Evolutionary conservation across 1,140 invertebrate genomes (phyloP), one percentile per base, ranked within the genome.

Genomic region (Zaprionus africanus): DNA sequence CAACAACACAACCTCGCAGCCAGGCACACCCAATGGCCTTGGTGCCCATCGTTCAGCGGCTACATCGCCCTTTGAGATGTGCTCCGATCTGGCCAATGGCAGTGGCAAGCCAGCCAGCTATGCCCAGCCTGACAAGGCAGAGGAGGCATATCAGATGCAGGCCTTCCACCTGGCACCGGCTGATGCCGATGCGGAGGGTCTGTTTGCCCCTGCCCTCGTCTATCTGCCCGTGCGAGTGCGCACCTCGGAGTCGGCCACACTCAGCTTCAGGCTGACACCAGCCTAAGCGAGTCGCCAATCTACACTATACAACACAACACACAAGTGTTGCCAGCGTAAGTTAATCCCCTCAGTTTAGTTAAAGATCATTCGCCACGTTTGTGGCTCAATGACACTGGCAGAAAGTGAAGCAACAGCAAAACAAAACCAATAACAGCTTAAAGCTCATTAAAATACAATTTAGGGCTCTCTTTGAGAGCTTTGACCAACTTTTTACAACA

Each of bases 211-310:
- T 28, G 97, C 98, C 63, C 94, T 99, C 65, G 97, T 99, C 88
- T 98, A 98, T 93, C 94, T 99, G 91, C 98, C 98, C 49, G 98
- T 99, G 65, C 95, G 96, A 77, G 95, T 97, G 78, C 96, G 97
- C 92, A 95, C 98, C 76, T 96, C 85, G 95, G 84, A 84, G 53
- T 76, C 84, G 67, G 94, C 98, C 79, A 97, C 97, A 67, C 96
- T 98, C 63, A 98, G 97, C 91, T 98, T 99, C 92, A 97, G 96
- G 80, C 95, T 99, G 60, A 98, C 97, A 85, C 98, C 98, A 71
- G 97, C 97, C 93, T 98, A 95, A 91, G 65, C 43, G 5, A 22
- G 56, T 6, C 28, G 11, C 13, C 0, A 15, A n/a, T 17, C 51
- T 64, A 65, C 58, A 66, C 11, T 38, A 65, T 31, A 15, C 24